Evolutionary conservation across 1,140 invertebrate species (phyloP).

Genomic region (Procambarus virginalis): DNA sequence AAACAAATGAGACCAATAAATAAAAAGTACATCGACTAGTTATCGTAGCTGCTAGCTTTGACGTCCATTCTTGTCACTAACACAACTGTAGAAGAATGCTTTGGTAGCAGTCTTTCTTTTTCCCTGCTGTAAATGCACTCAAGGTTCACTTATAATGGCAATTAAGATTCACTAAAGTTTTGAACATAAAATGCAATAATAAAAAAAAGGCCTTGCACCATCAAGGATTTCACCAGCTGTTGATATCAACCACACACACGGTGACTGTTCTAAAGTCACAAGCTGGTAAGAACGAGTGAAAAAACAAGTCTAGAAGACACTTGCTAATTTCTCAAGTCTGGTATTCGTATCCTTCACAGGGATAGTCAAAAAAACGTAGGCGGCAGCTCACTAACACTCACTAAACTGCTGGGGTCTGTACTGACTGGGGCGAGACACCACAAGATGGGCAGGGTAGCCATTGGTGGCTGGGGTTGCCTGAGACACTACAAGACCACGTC

Average conservation of each 20-base stretch:
- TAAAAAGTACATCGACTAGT: constrained; percentile 62
- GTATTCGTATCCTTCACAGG: not conserved
- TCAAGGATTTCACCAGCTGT: constrained; percentile 32
- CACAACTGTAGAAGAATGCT: constrained; percentile 8
- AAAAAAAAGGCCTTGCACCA: constrained; percentile 31
- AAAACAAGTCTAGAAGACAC: constrained; percentile 17
- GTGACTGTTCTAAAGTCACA: not conserved
- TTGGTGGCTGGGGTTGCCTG: constrained; percentile 53
- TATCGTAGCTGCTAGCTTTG: constrained; percentile 45
- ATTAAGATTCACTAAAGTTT: constrained; percentile 13
- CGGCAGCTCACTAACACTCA: constrained; percentile 46
- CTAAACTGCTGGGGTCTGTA: constrained; percentile 55
- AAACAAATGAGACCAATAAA: constrained; percentile 58
- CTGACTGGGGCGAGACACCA: constrained; percentile 61
- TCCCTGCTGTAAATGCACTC: constrained; percentile 19
- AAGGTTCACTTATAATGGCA: constrained; percentile 13
- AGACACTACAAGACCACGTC: constrained; percentile 40
- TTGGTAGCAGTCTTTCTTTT: not conserved
- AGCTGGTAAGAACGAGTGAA: constrained; percentile 22
- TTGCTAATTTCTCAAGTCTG: not conserved
- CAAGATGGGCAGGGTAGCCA: constrained; percentile 66
- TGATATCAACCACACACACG: not conserved
- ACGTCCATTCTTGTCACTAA: constrained; percentile 14
- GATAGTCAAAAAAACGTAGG: not conserved
- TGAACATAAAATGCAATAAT: constrained; percentile 1